Percentiles rank a stretch among this genome's conserved stretches.
These are phyloP conservation scores for Caenorhabditis auriculariae DNA, from an alignment of 2,888 invertebrate species.

Conservation along the genomic window DNA sequence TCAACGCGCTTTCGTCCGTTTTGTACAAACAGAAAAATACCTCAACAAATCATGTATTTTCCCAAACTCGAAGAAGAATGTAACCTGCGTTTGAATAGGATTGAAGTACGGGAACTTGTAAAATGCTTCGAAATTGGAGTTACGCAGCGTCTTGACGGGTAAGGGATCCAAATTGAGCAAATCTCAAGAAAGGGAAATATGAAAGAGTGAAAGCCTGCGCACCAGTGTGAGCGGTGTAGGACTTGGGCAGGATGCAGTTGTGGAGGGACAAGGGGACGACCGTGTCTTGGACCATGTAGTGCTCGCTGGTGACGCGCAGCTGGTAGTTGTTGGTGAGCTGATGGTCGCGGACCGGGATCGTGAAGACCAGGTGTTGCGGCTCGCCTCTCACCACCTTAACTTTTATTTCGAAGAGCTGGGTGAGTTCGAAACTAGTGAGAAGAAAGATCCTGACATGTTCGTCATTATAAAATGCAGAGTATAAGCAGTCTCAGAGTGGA, in stretches of 20 bases:
- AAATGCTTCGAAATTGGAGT: conserved; percentile 77
- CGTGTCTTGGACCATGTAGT: conserved; percentile 69
- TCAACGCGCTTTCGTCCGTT: conserved; percentile 84
- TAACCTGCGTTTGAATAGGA: conserved; percentile 73
- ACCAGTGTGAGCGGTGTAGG: conserved; percentile 88
- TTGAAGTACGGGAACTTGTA: conserved; percentile 94
- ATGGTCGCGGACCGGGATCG: conserved; percentile 84
- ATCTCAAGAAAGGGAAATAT: conserved; percentile 68
- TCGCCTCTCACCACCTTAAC: conserved; percentile 75
- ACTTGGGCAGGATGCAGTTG: conserved; percentile 85
- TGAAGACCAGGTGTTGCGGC: conserved; percentile 84
- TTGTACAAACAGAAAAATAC: conserved; percentile 94
- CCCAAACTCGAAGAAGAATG: neutral
- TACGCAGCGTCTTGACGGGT: conserved; percentile 79
- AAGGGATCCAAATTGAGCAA: conserved; percentile 86
- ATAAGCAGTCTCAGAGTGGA: too few relatives aligned
- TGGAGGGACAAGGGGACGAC: conserved; percentile 73
- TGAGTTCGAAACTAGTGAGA: too few relatives aligned
- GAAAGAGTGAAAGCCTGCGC: conserved; percentile 15
- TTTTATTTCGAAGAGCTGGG: too few relatives aligned
- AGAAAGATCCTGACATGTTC: too few relatives aligned
- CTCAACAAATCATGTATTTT: conserved; percentile 71
- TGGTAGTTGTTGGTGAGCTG: conserved; percentile 89
- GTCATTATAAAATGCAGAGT: too few relatives aligned
- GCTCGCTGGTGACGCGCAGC: conserved; percentile 70